Evolutionary conservation across 2,888 invertebrate genomes (phyloP).

Genomic region (Ophion ventricosus): DNA sequence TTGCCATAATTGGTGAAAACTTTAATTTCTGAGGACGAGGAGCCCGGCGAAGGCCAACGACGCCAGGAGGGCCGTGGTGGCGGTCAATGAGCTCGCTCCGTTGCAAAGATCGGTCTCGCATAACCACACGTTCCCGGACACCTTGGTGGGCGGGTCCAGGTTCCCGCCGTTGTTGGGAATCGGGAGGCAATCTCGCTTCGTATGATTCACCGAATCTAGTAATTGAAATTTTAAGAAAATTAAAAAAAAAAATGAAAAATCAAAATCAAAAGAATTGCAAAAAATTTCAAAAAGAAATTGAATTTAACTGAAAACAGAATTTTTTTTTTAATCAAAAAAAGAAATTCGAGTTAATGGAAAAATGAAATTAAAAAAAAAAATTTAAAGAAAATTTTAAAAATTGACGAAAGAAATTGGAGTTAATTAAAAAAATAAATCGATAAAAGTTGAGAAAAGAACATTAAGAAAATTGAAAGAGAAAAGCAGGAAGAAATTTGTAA

Average conservation of each 20-base stretch:
- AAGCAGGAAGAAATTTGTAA: neutral
- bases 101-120: conserved; percentile 25
- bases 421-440: too few species aligned
- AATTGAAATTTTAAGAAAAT: neutral
- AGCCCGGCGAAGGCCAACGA: neutral
- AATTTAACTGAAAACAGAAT: neutral
- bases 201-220: neutral
- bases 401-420: too few species aligned
- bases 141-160: neutral
- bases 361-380: too few species aligned
- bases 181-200: neutral
- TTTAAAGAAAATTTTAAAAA: too few species aligned
- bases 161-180: neutral
- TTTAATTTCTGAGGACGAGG: neutral
- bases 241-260: neutral
- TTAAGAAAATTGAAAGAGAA: neutral
- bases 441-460: too few species aligned
- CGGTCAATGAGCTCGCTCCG: conserved; percentile 14
- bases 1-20: neutral
- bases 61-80: neutral
- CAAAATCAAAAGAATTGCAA: neutral
- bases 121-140: too few species aligned
- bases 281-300: neutral
- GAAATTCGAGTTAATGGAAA: too few species aligned
- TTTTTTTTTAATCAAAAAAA: too few species aligned